Evolutionary conservation across 2,113 vertebrate species (phyloP), one percentile per base, ranked within the genome.

Genomic region (Cheirogaleus medius): DNA sequence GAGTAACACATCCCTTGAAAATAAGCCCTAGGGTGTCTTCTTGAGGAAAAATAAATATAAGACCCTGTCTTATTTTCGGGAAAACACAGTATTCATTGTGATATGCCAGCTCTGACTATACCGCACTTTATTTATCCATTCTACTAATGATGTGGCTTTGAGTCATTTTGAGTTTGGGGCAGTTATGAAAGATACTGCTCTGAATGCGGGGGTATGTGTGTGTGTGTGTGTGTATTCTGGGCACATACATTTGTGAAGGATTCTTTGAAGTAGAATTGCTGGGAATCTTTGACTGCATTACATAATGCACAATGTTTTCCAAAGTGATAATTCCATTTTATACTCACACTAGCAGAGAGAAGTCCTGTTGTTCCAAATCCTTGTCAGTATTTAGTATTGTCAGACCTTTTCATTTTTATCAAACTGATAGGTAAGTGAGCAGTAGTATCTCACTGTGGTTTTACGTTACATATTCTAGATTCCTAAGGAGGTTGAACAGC

Each of bases 181-280:
- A 37, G 1, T 85, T 76, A 23, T 37, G 34, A 74, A 92, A 69
- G 71, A 42, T 76, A 20, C 37, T 83, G 17, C 74, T 69, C 5
- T 82, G 87, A 93, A 2, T 49, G 21, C 11, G 11, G 20, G 0
- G 1, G 52, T 52, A 15, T 17, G 15, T 54, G 15, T 18, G 52
- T 54, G 47, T n/a, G 27, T n/a, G 90, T 34, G 20, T 56, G 1
- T 77, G 23, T 23, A 25, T 77, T 85, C 39, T 60, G 78, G 58
- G 25, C 52, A 27, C 6, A 0, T 81, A 12, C 8, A 15, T 92
- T 86, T 87, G 63, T 69, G 27, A 90, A 87, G 32, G 0, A 17
- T 68, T 96, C 73, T 96, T 60, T 92, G 58, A 85, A 49, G 8
- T 87, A 23, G 14, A 92, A 81, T 92, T 85, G 7, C 52, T 90